These are phyloP conservation scores for Syritta pipiens DNA, from an alignment of 2,888 invertebrate genomes.

Conservation along the genomic window DNA sequence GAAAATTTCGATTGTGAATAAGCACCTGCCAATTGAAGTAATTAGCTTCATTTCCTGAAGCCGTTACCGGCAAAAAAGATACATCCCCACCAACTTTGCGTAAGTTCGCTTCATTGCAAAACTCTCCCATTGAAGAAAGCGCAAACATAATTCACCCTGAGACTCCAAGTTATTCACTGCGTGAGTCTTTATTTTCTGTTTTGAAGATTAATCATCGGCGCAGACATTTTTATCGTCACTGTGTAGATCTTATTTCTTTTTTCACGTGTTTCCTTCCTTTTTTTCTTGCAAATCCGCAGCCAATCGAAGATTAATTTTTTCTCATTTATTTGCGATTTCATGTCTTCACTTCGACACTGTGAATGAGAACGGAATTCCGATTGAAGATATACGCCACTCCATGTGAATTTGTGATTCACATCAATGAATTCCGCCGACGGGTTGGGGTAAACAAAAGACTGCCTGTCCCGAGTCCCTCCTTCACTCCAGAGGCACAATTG, in stretches of 20 bases:
- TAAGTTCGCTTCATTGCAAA: not conserved
- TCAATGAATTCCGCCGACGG: not conserved
- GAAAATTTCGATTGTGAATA: too few species aligned
- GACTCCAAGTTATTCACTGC: not conserved
- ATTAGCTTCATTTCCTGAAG: too few species aligned
- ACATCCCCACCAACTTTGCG: not conserved
- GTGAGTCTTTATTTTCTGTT: not conserved
- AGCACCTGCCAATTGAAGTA: too few species aligned
- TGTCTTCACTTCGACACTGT: slow-evolving; percentile 2
- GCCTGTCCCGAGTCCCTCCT: not conserved
- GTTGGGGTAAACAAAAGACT: not conserved
- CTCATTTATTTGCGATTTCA: slow-evolving; percentile 18
- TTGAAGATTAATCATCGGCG: not conserved
- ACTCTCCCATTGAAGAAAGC: not conserved
- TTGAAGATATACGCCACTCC: not conserved
- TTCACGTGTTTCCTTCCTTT: too few species aligned
- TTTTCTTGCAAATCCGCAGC: not conserved
- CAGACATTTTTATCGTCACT: not conserved
- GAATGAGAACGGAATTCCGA: slow-evolving; percentile 11
- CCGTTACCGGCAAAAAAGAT: too few species aligned
- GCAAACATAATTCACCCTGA: not conserved
- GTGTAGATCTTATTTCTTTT: not conserved
- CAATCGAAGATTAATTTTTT: slow-evolving; percentile 4
- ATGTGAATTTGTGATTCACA: slow-evolving; percentile 5
- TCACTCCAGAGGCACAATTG: not conserved